Evolutionary conservation across 2,888 invertebrate genomes (phyloP), one percentile per base, ranked within the genome.

Genomic region (Caenorhabditis uteleia): DNA sequence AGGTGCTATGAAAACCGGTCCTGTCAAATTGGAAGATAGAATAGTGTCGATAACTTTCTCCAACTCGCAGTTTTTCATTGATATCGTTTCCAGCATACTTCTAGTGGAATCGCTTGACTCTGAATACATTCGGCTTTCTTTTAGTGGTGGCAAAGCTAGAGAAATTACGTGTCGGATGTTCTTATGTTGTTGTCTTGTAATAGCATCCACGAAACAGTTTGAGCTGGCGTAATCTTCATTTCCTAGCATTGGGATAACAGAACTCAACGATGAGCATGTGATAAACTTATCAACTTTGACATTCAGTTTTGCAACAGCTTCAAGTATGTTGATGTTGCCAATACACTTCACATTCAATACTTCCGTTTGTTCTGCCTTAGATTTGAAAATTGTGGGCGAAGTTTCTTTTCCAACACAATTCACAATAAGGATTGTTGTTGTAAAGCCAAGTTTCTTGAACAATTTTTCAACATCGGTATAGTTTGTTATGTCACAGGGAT

Each of bases 151-250:
- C 36, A 71, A 50, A 6, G 62, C 58, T 8, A 74, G 25, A 6
- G 55, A 47, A 10, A 68, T 36, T 6, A 73, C 23, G 12, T 33
- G 27, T 6, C 34, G 14, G 3, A 62, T 26, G 27, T 31, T 23
- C 1, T 21, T 14, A 14, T 54, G 42, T 14, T 31, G 31, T 12
- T 46, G 31, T n/a, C 31, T 2, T 0, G 68, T 27, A 0, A 76
- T 33, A 10, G 57, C 36, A 36, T 79, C 76, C 3, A 76, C 50
- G 46, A 64, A 79, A 18, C 55, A 43, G 42, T 79, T 79, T 20
- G 75, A 75, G 38, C 76, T 55, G 0, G 75, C 70, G 44, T 79
- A 79, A 34, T 77, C 72, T 18, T 60, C 64, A 25, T 68, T 71
- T 16, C 77, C 76, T 25, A 74, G 67, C 0, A 79, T 38, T n/a